These are phyloP conservation scores for Scartelaos histophorus DNA, from an alignment of 2,113 vertebrate genomes.

Conservation along the genomic window DNA sequence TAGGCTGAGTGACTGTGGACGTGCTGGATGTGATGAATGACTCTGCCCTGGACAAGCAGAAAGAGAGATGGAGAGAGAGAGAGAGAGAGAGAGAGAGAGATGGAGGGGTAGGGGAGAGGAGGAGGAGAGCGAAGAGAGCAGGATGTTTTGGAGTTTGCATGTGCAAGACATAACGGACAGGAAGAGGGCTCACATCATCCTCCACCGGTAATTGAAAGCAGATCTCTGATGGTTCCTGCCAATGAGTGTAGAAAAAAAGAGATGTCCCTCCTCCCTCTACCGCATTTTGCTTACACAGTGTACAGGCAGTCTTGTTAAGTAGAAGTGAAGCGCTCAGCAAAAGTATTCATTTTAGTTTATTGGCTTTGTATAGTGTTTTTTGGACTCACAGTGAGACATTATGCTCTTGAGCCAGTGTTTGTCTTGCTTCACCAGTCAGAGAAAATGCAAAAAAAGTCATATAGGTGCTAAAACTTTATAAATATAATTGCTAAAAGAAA, in stretches of 20 bases:
- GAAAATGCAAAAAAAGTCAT: too few relatives aligned
- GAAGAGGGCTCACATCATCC: slow-evolving; percentile 78
- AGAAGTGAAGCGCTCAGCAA: not conserved
- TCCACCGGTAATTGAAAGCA: slow-evolving; percentile 78
- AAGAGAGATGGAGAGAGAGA: not conserved
- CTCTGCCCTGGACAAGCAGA: slow-evolving; percentile 32
- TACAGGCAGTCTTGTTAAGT: not conserved
- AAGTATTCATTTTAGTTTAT: not conserved
- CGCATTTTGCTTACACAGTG: slow-evolving; percentile 56
- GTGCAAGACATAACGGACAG: slow-evolving; percentile 77
- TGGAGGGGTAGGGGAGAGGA: slow-evolving; percentile 5
- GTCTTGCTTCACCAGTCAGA: too few relatives aligned
- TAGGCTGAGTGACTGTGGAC: slow-evolving; percentile 46
- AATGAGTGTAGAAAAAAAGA: slow-evolving; percentile 40
- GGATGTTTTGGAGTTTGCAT: slow-evolving; percentile 79
- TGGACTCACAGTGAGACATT: too few relatives aligned
- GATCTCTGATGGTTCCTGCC: slow-evolving; percentile 68
- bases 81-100: not conserved
- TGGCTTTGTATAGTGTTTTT: not conserved
- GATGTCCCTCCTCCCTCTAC: slow-evolving; percentile 55
- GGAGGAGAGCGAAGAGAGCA: slow-evolving; percentile 64
- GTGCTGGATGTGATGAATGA: slow-evolving; percentile 56
- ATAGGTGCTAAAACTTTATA: too few relatives aligned
- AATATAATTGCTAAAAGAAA: too few relatives aligned
- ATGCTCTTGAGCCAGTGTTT: too few relatives aligned